Evolutionary conservation across 2,113 vertebrate species (phyloP).

Genomic region (Tetrax tetrax): DNA sequence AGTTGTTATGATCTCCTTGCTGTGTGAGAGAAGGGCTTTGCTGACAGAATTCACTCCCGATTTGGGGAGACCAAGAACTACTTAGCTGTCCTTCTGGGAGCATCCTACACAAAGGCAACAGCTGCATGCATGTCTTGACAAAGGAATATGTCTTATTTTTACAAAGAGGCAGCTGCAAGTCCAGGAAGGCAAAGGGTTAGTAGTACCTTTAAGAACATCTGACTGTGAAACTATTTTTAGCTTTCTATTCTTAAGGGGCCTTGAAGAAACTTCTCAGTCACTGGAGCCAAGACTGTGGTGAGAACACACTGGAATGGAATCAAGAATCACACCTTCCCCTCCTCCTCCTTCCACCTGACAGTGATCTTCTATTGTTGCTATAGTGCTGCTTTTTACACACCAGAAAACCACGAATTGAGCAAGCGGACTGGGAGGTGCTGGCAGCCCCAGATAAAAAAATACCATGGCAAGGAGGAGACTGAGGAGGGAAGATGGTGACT

Average conservation of each 20-base stretch:
- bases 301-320: slow-evolving; percentile 59
- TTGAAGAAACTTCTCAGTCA: slow-evolving; percentile 54
- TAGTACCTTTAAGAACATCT: slow-evolving; percentile 57
- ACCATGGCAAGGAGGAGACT: background rate
- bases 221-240: slow-evolving; percentile 70
- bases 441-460: slow-evolving; percentile 36
- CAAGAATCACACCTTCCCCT: slow-evolving; percentile 68
- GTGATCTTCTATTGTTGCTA: slow-evolving; percentile 59
- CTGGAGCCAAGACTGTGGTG: slow-evolving; percentile 61
- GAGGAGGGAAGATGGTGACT: background rate
- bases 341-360: slow-evolving; percentile 43
- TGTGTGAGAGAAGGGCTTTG: background rate
- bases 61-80: background rate
- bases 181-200: slow-evolving; percentile 27
- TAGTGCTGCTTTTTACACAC: slow-evolving; percentile 16
- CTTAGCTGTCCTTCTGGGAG: background rate
- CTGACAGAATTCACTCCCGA: background rate
- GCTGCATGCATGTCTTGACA: background rate
- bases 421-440: slow-evolving; percentile 48
- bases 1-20: background rate
- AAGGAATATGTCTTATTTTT: background rate
- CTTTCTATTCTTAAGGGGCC: slow-evolving; percentile 51
- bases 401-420: slow-evolving; percentile 39
- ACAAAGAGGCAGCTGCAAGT: background rate
- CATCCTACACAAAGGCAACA: background rate